Evolutionary conservation across 1,140 invertebrate species (phyloP), one percentile per base, ranked within the genome.

Genomic region (Drosophila guanche): DNA sequence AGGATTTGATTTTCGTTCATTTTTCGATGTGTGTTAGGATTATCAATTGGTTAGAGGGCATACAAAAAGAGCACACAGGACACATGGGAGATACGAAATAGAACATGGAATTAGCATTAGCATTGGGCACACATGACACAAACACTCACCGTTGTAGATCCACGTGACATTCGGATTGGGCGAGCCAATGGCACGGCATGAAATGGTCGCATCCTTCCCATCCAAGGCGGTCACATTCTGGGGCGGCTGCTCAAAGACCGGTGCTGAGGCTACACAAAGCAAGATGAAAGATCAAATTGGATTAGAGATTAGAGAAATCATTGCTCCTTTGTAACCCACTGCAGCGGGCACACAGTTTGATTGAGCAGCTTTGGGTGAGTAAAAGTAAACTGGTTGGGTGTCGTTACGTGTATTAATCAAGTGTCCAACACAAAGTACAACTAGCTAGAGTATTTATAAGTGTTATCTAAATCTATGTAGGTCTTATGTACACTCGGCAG

Each of bases 121-220:
- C 12, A 52, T 59, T 27, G 10, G 16, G 5, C 29, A 22, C 16
- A 14, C 67, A 54, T 55, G 50, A 8, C 53, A 22, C 4, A 12
- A 12, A 6, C 16, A 91, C 93, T 93, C 93, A 97, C 97, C 96
- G 92, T 97, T 96, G 89, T 95, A 96, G 83, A 95, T 95, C 98
- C 98, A 99, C 5, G 96, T 96, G n/a, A 96, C 94, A 84, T 96
- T 97, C 2, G 98, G 98, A 66, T 94, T 94, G 12, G 98, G 98
- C 2, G 98, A 97, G 40, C 97, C 98, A 27, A 95, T 94, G 8
- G 97, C 97, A 77, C 96, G 93, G 92, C 98, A 99, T 16, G 93
- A 94, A 56, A 99, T 94, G 16, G 95, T 96, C 37, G 96, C 97
- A 92, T 98, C 97, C 92, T 97, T 97, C 16, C 97, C 97, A 92